These are phyloP conservation scores for Rhinichthys osculus DNA, from an alignment of 2,797 vertebrate genomes.

Conservation along the genomic window DNA sequence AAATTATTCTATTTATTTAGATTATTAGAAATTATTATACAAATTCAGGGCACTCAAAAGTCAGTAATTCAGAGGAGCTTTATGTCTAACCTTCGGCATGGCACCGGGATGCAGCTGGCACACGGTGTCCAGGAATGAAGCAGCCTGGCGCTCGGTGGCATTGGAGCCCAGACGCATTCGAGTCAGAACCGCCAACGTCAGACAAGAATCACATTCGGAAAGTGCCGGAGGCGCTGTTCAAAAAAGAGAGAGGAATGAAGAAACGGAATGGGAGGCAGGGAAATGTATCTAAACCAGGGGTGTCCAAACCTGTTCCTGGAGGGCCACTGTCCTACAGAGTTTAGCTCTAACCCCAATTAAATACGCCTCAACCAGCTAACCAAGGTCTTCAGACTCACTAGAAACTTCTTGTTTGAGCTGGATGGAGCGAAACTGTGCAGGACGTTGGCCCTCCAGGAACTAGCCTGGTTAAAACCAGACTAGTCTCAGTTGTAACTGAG, in stretches of 20 bases:
- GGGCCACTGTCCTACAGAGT: neutral
- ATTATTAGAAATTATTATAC: neutral
- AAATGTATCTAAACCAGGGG: no score
- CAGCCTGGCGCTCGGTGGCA: conserved; percentile 59
- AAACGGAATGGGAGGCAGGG: neutral
- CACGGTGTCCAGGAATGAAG: conserved; percentile 56
- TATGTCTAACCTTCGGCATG: conserved; percentile 68
- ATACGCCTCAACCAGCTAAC: neutral
- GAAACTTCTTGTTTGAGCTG: neutral
- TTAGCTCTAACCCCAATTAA: neutral
- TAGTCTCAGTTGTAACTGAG: no score
- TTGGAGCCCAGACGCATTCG: conserved; percentile 62
- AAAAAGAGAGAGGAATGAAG: neutral
- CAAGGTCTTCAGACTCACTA: neutral
- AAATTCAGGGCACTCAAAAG: neutral
- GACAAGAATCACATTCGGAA: conserved; percentile 63
- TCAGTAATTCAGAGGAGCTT: neutral
- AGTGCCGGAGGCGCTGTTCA: conserved; percentile 12
- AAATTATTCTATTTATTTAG: neutral
- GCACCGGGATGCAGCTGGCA: conserved; percentile 60
- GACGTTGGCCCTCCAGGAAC: neutral
- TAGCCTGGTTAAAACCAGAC: no score
- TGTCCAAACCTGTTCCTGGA: neutral
- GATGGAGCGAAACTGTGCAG: neutral
- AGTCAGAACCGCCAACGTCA: conserved; percentile 59